Conservation (phyloP, 2,888 invertebrate species). For the Meiosimyza platycephala region DNA sequence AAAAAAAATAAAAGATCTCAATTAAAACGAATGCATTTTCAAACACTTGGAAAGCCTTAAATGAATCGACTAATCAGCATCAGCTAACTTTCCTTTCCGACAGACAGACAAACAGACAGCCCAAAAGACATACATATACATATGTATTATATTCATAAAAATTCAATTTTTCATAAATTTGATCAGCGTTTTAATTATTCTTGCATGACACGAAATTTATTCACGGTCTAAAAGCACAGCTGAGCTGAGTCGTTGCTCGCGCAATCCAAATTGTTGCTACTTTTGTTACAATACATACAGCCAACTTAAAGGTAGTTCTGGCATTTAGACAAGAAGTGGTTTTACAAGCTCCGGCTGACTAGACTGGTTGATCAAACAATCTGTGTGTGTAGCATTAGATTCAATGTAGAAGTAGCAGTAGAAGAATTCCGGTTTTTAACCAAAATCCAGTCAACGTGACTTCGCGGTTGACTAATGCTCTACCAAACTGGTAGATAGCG, state of each 20-base stretch:
- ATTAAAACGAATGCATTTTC: no score
- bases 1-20: no score
- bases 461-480: constrained; percentile 12
- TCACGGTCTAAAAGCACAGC: constrained; percentile 10
- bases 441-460: constrained; percentile 26
- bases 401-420: neutral
- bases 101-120: no score
- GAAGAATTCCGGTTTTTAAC: constrained; percentile 26
- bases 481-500: no score
- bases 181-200: neutral
- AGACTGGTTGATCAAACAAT: neutral
- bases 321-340: constrained; percentile 32
- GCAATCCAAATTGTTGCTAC: neutral
- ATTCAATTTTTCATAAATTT: no score
- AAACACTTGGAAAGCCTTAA: no score
- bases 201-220: constrained; percentile 1
- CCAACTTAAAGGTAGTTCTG: constrained; percentile 12
- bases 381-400: no score
- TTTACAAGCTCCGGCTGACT: constrained; percentile 3
- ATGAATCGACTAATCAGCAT: no score
- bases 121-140: no score
- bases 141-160: no score
- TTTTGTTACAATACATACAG: neutral
- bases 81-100: no score
- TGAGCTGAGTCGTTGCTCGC: neutral